Evolutionary conservation across 2,888 invertebrate species (phyloP).

Genomic region (Melinaea marsaeus): DNA sequence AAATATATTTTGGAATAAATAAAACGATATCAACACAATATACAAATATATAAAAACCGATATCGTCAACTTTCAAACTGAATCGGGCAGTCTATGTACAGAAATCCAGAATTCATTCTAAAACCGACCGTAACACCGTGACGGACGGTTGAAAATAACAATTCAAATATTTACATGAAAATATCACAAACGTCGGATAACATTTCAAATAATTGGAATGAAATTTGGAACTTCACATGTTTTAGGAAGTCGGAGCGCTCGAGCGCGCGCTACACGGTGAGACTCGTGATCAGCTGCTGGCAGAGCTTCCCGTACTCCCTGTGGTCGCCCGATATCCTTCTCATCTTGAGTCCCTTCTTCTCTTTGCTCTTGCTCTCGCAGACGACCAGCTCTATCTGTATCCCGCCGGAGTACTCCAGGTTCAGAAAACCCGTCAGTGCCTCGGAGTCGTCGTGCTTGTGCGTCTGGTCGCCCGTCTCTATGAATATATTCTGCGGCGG

Average conservation of each 20-base stretch:
- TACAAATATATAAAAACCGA: conserved; percentile 33
- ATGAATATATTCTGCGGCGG: conserved; percentile 80
- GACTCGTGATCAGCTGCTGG: conserved; percentile 90
- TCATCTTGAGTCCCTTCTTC: conserved; percentile 89
- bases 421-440: conserved; percentile 77
- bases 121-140: not conserved
- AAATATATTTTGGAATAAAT: conserved; percentile 39
- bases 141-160: not conserved
- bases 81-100: conserved; percentile 3
- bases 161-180: conserved; percentile 3
- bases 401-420: conserved; percentile 87
- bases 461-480: conserved; percentile 60
- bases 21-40: conserved; percentile 37
- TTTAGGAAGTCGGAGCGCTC: not conserved
- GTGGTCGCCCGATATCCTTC: conserved; percentile 92
- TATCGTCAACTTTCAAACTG: conserved; percentile 15
- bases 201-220: conserved; percentile 15
- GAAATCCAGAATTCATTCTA: not conserved
- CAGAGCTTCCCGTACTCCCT: conserved; percentile 92
- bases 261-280: conserved; percentile 79
- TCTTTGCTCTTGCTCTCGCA: conserved; percentile 84
- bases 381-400: conserved; percentile 90
- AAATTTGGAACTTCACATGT: conserved; percentile 15
- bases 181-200: conserved; percentile 1
- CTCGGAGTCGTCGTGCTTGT: conserved; percentile 46